phyloP scores from a whole-genome alignment of 2,888 invertebrate species.

The Venusia cambrica region DNA sequence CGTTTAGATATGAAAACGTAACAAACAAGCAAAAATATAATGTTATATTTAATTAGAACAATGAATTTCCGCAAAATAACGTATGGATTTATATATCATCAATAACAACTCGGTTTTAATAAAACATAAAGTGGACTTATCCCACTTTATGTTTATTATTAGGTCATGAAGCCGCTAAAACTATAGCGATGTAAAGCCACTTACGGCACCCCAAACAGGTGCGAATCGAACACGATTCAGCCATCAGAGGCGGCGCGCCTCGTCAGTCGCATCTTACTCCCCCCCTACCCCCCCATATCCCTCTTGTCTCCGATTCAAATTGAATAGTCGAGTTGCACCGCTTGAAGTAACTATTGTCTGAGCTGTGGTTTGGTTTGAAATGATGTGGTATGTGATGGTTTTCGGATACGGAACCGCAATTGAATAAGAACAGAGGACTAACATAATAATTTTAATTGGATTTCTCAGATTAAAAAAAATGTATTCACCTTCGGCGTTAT shows the following conservation, averaged over 20 bases:
- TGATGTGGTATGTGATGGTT: slow-evolving; percentile 1
- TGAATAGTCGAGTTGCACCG: slow-evolving; percentile 65
- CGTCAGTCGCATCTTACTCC: slow-evolving; percentile 51
- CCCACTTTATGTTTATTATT: too few relatives aligned
- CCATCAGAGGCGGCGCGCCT: slow-evolving; percentile 63
- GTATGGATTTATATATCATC: too few relatives aligned
- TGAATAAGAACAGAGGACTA: neutral
- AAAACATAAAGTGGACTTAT: too few relatives aligned
- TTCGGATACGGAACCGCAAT: slow-evolving; percentile 1
- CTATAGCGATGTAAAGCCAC: slow-evolving; percentile 49
- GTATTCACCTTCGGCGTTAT: too few relatives aligned
- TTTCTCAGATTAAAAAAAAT: too few relatives aligned
- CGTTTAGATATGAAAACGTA: too few relatives aligned
- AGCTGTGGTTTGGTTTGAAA: slow-evolving; percentile 23
- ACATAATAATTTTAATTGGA: too few relatives aligned
- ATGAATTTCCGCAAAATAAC: too few relatives aligned
- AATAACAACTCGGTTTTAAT: too few relatives aligned
- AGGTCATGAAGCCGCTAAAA: too few relatives aligned
- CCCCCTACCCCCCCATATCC: slow-evolving; percentile 30
- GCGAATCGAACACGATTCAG: slow-evolving; percentile 76
- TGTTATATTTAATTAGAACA: too few relatives aligned
- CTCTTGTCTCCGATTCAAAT: slow-evolving; percentile 62
- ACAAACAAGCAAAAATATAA: too few relatives aligned
- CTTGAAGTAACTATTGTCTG: slow-evolving; percentile 27
- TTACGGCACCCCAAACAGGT: slow-evolving; percentile 53